Evolutionary conservation across 2,888 invertebrate genomes (phyloP).

Genomic region (Achlya flavicornis): DNA sequence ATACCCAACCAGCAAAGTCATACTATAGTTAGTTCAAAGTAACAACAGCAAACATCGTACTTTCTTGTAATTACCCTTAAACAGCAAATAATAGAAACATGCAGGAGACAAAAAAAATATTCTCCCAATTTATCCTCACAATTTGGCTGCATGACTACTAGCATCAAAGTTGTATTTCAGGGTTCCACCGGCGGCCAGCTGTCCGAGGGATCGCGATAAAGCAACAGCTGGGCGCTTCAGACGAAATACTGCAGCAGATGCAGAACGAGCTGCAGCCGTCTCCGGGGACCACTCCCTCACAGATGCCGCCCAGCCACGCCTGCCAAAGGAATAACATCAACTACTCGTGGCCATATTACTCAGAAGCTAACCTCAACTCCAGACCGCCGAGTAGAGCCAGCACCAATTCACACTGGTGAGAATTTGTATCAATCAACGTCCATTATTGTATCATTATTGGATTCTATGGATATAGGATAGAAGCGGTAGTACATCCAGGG

Average conservation of each 20-base stretch:
- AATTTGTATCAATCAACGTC: no score
- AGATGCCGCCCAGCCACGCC: conserved; percentile 55
- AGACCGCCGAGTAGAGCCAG: conserved; percentile 68
- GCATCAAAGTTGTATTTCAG: conserved; percentile 36
- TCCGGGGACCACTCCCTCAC: conserved; percentile 51
- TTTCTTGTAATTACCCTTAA: no score
- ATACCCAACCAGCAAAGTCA: background rate
- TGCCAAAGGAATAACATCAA: conserved; percentile 69
- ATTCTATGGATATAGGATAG: no score
- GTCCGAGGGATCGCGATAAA: conserved; percentile 91
- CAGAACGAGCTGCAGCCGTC: conserved; percentile 86
- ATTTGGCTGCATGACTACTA: no score
- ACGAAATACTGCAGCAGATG: conserved; percentile 92
- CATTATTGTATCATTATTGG: no score
- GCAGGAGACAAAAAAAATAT: no score
- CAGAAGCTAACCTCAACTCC: conserved; percentile 81
- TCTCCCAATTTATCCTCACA: no score
- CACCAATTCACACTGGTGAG: background rate
- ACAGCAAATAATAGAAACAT: no score
- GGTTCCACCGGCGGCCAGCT: conserved; percentile 93
- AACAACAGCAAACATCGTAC: no score
- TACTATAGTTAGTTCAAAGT: background rate
- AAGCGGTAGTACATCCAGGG: no score
- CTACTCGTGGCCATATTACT: conserved; percentile 87
- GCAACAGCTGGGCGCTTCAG: conserved; percentile 92